Percentiles rank a stretch among this genome's conserved stretches.
phyloP scores from a whole-genome alignment of 2,888 invertebrate species.

The Hoplodrina ambigua region DNA sequence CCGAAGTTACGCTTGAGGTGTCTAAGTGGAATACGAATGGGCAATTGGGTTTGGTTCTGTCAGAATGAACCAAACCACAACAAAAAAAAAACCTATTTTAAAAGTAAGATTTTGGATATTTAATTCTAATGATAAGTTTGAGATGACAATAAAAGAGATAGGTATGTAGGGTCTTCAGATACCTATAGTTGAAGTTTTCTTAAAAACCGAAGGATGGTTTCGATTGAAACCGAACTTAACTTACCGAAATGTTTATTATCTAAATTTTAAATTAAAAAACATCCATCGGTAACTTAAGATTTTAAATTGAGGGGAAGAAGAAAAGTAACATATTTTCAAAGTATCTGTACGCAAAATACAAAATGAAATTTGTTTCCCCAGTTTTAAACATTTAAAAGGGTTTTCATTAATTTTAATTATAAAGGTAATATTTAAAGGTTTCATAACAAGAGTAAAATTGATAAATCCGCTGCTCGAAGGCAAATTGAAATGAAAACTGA shows the following conservation, averaged over 20 bases:
- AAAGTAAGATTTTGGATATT: no score
- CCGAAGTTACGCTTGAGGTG: conserved; percentile 50
- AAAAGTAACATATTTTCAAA: conserved; percentile 16
- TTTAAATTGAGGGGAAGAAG: conserved; percentile 12
- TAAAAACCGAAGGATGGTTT: no score
- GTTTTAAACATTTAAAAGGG: conserved; percentile 17
- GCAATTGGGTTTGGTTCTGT: conserved; percentile 8
- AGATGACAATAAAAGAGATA: no score
- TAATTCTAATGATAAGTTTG: no score
- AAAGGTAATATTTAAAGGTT: conserved; percentile 6
- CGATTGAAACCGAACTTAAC: no score
- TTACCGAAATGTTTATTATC: no score
- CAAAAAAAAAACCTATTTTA: no score
- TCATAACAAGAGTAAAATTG: conserved; percentile 5
- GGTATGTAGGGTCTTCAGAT: no score
- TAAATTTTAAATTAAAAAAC: no score
- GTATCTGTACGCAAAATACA: conserved; percentile 12
- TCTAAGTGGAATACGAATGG: conserved; percentile 52
- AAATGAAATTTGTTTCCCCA: not conserved
- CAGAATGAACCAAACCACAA: no score
- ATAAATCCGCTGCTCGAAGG: conserved; percentile 9
- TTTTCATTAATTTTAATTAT: conserved; percentile 33
- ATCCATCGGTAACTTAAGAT: not conserved
- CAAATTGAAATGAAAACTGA: conserved; percentile 1
- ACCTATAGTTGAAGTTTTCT: no score